Evolutionary conservation across 2,797 vertebrate genomes (phyloP).

Genomic region (Neopelma chrysocephalum): DNA sequence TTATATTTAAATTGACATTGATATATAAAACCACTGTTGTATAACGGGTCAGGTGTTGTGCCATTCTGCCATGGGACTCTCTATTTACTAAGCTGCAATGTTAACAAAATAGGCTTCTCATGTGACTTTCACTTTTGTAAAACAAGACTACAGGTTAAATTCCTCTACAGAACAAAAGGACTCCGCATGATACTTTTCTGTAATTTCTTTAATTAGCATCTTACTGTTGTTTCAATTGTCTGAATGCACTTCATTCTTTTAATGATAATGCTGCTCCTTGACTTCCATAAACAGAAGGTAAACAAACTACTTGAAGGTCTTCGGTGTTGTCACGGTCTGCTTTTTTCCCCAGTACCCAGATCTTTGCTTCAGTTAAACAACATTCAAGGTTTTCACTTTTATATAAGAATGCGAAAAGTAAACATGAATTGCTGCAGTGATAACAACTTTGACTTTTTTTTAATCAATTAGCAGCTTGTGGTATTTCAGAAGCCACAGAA

Average conservation of each 20-base stretch:
- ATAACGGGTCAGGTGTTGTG: background rate
- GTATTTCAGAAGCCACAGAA: background rate
- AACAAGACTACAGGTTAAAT: background rate
- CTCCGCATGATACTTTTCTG: background rate
- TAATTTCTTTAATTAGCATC: constrained; percentile 26
- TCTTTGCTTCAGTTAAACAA: background rate
- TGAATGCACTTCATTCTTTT: background rate
- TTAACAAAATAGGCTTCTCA: background rate
- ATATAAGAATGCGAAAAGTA: background rate
- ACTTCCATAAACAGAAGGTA: constrained; percentile 13
- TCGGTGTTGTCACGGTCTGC: background rate
- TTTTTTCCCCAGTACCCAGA: background rate
- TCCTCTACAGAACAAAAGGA: background rate
- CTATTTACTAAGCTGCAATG: background rate
- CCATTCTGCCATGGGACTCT: background rate
- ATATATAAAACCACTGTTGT: background rate
- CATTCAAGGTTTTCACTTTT: background rate
- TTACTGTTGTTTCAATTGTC: background rate
- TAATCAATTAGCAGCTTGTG: background rate
- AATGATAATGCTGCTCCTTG: background rate
- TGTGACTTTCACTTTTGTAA: background rate
- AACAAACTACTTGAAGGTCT: constrained; percentile 38
- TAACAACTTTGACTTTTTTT: background rate
- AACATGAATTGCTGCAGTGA: background rate
- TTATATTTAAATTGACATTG: background rate